Base-by-base conservation (phyloP, 2,797 vertebrate genomes). In the Pagetopsis macropterus region DNA sequence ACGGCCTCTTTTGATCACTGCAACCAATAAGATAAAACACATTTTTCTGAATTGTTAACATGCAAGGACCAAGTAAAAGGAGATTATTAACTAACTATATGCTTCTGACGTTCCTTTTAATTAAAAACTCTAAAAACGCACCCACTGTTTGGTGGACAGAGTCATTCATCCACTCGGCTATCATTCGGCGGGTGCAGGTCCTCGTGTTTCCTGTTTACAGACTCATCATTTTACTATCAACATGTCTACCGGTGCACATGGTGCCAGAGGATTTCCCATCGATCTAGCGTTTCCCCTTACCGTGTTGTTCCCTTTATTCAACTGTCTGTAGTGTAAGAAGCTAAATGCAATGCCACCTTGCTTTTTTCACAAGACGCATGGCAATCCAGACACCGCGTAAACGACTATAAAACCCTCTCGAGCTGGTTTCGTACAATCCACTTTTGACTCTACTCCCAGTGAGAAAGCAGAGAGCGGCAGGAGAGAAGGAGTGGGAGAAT, bases 381-480 rank as follows among this genome's bases (percentile, higher is more conserved):
- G 31, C 4, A 41, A 51, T 43, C 40, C 43, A 3, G 9, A 3
- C 21, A 9, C 33, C 75, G 17, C 51, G 49, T 33, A 72, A 67
- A 58, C 14, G 49, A 65, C 4, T 69, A 62, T 78, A 72, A 72
- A 62, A 74, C 46, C n/a, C 9, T 54, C 14, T 16, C 21, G 23
- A 6, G 4, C 52, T 75, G 49, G 9, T 58, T 72, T 76, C 65
- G 58, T 45, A 9, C 75, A 80, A 76, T 71, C 17, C 31, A 72
- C 75, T 76, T 86, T 67, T 17, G 15, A 10, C 64, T 41, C 5
- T 17, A 52, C 4, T 62, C 4, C 50, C 64, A 49, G 57, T 60
- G 78, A 75, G 67, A 78, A 83, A 76, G 71, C 23, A 60, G 16
- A 64, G 48, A 50, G 70, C 13, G 10, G 31, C 57, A 23, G 12